phyloP scores from a whole-genome alignment of 2,113 vertebrate species.

The Tetrax tetrax region DNA sequence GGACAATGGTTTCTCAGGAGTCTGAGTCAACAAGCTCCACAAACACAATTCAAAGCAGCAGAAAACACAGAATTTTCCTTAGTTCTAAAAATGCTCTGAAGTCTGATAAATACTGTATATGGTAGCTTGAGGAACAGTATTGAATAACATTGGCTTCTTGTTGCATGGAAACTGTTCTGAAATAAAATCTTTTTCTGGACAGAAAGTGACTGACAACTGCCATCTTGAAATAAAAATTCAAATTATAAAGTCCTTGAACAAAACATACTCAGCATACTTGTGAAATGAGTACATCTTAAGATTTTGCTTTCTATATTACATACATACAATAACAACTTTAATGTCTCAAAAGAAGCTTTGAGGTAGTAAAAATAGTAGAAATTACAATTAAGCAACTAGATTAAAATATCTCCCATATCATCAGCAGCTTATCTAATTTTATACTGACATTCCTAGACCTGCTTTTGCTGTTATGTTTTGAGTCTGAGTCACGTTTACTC shows the following conservation, averaged over 20 bases:
- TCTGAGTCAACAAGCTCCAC: neutral
- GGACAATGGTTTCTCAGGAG: neutral
- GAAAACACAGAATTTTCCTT: neutral
- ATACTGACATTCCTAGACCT: neutral
- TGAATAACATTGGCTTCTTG: neutral
- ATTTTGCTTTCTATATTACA: neutral
- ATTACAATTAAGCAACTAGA: neutral
- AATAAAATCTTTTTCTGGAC: neutral
- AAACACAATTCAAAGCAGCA: neutral
- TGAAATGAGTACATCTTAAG: neutral
- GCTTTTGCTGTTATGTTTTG: neutral
- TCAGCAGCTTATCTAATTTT: neutral
- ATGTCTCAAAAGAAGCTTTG: neutral
- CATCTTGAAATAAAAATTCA: neutral
- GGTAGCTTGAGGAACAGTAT: neutral
- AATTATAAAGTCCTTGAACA: neutral
- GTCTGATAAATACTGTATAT: neutral
- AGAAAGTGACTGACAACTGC: neutral
- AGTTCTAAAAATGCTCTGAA: neutral
- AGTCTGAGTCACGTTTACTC: neutral
- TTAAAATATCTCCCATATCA: neutral
- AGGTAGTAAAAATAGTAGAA: neutral
- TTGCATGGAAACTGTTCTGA: neutral
- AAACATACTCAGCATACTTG: neutral
- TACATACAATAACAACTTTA: neutral